Evolutionary conservation across 2,797 vertebrate species (phyloP).

Genomic region (Anabas testudineus): DNA sequence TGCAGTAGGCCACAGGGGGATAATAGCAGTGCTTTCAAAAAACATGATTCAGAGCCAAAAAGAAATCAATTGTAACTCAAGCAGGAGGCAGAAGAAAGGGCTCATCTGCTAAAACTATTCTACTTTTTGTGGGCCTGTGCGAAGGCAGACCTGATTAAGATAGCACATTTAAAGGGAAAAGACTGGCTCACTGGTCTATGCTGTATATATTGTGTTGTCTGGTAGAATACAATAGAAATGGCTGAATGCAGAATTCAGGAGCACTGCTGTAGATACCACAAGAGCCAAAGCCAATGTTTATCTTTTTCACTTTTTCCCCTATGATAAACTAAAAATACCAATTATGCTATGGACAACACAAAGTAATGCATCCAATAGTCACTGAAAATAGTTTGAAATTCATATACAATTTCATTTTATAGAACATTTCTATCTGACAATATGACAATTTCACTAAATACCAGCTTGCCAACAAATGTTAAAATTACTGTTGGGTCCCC

Average conservation of each 20-base stretch:
- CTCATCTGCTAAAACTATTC: conserved; percentile 59
- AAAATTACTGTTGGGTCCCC: too few relatives aligned
- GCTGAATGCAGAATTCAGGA: neutral
- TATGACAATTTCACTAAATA: too few relatives aligned
- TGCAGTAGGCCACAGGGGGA: conserved; percentile 65
- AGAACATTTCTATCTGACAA: too few relatives aligned
- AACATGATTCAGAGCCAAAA: conserved; percentile 59
- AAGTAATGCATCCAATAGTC: neutral
- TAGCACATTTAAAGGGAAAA: conserved; percentile 16
- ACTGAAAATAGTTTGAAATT: too few relatives aligned
- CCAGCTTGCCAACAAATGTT: too few relatives aligned
- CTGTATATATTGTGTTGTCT: conserved; percentile 2
- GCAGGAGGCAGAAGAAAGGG: conserved; percentile 44
- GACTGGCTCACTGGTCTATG: neutral
- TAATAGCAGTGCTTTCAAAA: conserved; percentile 73
- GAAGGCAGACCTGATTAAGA: conserved; percentile 8
- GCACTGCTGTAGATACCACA: neutral
- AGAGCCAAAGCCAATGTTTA: neutral
- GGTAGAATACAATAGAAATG: neutral
- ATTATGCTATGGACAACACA: neutral
- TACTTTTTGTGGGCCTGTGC: conserved; percentile 18
- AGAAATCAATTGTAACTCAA: conserved; percentile 53
- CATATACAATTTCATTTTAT: too few relatives aligned
- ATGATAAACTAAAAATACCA: neutral
- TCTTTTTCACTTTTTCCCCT: neutral